Conservation (phyloP, 2,797 vertebrate genomes). For the Acropternis orthonyx region DNA sequence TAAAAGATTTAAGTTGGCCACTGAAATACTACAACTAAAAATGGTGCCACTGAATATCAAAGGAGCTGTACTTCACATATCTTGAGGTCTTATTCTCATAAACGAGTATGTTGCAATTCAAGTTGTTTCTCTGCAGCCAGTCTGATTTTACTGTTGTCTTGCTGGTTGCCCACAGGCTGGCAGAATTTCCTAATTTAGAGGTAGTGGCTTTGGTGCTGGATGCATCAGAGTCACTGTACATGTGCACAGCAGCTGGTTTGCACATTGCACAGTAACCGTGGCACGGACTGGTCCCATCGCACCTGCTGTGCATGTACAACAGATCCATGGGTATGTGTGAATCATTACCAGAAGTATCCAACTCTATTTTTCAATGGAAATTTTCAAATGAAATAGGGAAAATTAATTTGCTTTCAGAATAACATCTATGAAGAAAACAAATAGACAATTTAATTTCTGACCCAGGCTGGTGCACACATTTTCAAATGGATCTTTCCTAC, state of each 20-base stretch:
- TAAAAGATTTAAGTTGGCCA: neutral
- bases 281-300: neutral
- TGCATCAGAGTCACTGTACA: neutral
- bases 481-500: neutral
- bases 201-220: neutral
- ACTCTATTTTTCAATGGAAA: neutral
- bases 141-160: neutral
- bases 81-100: neutral
- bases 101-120: neutral
- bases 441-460: neutral
- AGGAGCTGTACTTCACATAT: neutral
- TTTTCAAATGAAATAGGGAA: neutral
- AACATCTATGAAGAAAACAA: neutral
- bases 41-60: neutral
- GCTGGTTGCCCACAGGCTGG: neutral
- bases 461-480: fast-evolving
- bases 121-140: neutral
- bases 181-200: neutral
- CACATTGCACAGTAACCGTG: neutral
- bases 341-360: neutral
- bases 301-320: neutral
- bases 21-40: neutral
- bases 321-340: neutral
- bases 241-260: neutral
- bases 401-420: neutral